Conservation (phyloP, 1,140 invertebrate genomes). For the Aphaenogaster floridana region DNA sequence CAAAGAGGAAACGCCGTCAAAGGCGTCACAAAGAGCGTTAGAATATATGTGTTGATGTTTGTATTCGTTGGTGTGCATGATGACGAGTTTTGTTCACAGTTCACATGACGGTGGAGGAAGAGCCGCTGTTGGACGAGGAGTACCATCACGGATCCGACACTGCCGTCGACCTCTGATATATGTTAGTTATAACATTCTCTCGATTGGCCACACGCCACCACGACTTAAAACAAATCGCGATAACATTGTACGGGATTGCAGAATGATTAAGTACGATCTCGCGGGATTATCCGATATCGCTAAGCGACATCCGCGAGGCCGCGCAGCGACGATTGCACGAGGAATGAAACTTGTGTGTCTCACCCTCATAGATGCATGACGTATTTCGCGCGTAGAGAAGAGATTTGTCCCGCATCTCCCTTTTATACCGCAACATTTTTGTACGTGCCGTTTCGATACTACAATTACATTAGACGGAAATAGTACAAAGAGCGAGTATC, state of each 20-base stretch:
- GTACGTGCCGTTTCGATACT: constrained; percentile 26
- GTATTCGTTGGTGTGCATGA: constrained; percentile 82
- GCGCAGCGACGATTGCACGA: constrained; percentile 3
- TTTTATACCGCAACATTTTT: constrained; percentile 41
- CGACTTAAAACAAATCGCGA: constrained; percentile 2
- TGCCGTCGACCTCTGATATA: constrained; percentile 83
- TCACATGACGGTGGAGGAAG: constrained; percentile 83
- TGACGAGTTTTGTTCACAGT: constrained; percentile 85
- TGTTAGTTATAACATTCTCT: constrained; percentile 55
- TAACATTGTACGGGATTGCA: not conserved
- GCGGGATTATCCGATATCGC: not conserved
- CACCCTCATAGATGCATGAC: not conserved
- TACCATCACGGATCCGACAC: constrained; percentile 82
- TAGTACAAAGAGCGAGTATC: constrained; percentile 40
- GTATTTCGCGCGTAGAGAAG: not conserved
- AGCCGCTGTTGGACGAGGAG: constrained; percentile 83
- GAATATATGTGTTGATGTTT: constrained; percentile 48
- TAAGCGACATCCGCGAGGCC: not conserved
- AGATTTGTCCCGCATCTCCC: not conserved
- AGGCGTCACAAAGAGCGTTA: constrained; percentile 13
- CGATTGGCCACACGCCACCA: constrained; percentile 2
- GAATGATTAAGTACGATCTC: constrained; percentile 1
- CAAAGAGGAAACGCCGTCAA: not conserved
- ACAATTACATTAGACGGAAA: not conserved
- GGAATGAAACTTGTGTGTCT: constrained; percentile 32